Evolutionary conservation across 92 coral and sea anemone species (phyloP), one percentile per base, ranked within the genome.

Genomic region (Pocillopora meandrina): DNA sequence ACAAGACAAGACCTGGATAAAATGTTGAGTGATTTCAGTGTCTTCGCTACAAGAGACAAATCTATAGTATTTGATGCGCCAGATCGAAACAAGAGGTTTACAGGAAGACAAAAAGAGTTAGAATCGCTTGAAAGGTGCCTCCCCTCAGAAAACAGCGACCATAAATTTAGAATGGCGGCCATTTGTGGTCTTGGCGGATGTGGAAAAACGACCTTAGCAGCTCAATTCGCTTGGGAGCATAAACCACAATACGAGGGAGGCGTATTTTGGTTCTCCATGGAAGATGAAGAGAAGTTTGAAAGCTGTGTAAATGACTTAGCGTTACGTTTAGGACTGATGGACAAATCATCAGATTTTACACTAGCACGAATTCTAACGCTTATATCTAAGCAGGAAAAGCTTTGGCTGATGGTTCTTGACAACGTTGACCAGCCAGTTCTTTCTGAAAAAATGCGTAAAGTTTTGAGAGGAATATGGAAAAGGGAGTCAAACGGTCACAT

Each of bases 181-280:
- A 77, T 93, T 58, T 90, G 91, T 81, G 95, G 95, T 17, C 89
- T 92, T 63, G 95, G 95, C 11, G 97, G 95, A 76, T 89, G 87
- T 59, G 97, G 97, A 13, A 93, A 93, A 71, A 91, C 97, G 12
- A 86, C 93, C 18, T 91, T 93, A 35, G 97, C 87, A 57, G 82
- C 85, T 12, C 95, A 93, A 61, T 86, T 91, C 69, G 91, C 86
- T 21, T 88, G 92, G 90, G 79, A 57, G 64, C 23, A 68, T 68
- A 89, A 86, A 77, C 83, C 89, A 11, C 34, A 47, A 55, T 90
- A 90, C 84, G 67, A 33, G 1, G 98, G 93, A 35, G 93, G 95
- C 18, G 98, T 92, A 66, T 89, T 88, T 79, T 94, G 95, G 95
- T 70, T 94, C 70, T 92, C 98, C 12, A 91, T 95, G 68, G 97